Conservation (phyloP, 2,797 vertebrate genomes). For the Chelon auratus region DNA sequence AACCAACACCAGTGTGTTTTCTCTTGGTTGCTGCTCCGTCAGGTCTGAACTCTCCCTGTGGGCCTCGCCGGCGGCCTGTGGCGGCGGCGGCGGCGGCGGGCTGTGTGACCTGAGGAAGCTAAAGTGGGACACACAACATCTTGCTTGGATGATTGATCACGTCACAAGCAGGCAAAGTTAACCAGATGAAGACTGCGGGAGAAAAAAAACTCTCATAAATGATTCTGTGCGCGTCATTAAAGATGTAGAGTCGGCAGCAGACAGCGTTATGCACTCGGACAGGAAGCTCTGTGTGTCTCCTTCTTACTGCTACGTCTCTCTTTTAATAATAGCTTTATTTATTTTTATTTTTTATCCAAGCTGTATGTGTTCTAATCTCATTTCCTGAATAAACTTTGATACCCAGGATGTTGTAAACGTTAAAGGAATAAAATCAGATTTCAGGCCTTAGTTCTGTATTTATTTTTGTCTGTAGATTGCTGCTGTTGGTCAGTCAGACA, state of each 20-base stretch:
- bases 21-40: background rate
- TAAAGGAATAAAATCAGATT: too few relatives aligned
- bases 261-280: constrained; percentile 43
- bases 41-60: constrained; percentile 20
- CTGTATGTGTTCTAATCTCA: too few relatives aligned
- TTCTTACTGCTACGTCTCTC: background rate
- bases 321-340: background rate
- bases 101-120: constrained; percentile 18
- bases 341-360: background rate
- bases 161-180: constrained; percentile 70
- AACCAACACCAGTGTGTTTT: background rate
- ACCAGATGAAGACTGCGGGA: constrained; percentile 60
- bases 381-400: too few relatives aligned
- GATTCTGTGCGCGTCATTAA: constrained; percentile 62
- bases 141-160: constrained; percentile 73
- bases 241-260: constrained; percentile 62
- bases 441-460: background rate
- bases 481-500: background rate
- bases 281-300: background rate
- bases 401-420: too few relatives aligned
- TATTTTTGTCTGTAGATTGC: background rate
- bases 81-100: background rate
- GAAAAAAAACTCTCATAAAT: constrained; percentile 77
- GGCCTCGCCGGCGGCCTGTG: background rate
- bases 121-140: constrained; percentile 71